Base-by-base conservation (phyloP, 1,140 invertebrate species). In the Cherax destructor region DNA sequence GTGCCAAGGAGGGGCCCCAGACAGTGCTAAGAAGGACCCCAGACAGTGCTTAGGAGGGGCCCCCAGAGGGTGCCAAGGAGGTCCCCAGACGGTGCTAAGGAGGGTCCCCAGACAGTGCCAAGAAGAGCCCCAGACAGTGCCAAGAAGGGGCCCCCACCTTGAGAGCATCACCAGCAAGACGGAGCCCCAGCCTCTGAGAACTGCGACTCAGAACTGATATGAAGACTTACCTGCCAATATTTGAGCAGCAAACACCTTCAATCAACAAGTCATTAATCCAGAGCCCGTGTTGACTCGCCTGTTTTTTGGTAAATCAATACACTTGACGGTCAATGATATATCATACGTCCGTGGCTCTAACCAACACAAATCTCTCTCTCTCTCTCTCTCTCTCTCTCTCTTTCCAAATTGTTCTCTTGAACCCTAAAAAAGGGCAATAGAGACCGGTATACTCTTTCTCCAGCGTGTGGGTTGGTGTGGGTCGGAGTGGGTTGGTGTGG, bases 191-290 rank as follows among this genome's bases (percentile, higher is more conserved):
- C 5, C 69, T 10, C n/a, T 6, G 13, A 65, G 61, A n/a, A 30
- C 7, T 30, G n/a, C 69, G 69, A 74, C 69, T 74, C 69, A 74
- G 69, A 74, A 74, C 69, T 52, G 78, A 81, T 24, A 56, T 52
- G 56, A 59, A 81, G 79, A 81, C 79, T 59, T 59, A n/a, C 24
- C 10, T 24, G 47, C 50, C n/a, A 81, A 81, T 81, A 81, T 81
- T 81, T 81, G 79, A 59, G 21, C 50, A 81, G 79, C 30, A 81
- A 81, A 81, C 56, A 81, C n/a, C 47, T n/a, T 81, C 56, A 24
- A 81, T 81, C 79, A 81, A 81, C 79, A 81, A 81, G 56, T 56
- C 79, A 81, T 81, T 81, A 81, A 81, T 81, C 21, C n/a, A 16
- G 13, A n/a, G 50, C 16, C 24, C 47, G 79, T 52, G 50, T 56